Base-by-base conservation (phyloP, 2,888 invertebrate species). In the Rapana venosa region DNA sequence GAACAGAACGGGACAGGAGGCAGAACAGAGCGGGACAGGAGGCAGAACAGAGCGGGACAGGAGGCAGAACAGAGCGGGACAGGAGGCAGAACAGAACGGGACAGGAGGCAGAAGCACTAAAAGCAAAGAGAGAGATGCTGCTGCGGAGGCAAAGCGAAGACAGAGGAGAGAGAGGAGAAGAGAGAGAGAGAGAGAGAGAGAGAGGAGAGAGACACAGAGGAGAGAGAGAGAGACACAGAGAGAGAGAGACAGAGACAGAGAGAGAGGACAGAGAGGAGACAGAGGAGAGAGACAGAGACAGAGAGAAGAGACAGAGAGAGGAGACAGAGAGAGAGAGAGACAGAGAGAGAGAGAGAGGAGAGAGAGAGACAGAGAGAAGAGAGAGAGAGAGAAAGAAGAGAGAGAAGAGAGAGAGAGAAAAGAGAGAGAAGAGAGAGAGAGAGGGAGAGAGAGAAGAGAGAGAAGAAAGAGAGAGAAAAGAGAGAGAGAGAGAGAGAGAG, bases 341-440 rank as follows among this genome's bases (percentile, higher is more conserved):
- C 11, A 61, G 13, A 77, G n/a, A 77, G n/a, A 77, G 13, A 30
- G 13, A 77, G n/a, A 77, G 13, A 30, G 11, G 70, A 36, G 30
- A n/a, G 74, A 36, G 77, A 74, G 66, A 87, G 74, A 61, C 11
- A 17, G 47, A 8, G 26, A 1, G 47, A 47, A 74, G 36, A 8
- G 8, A 8, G 8, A 8, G 4, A 36, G 87, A 87, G 87, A 74
- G 47, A 74, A 36, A 87, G 74, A 81, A 36, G 74, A 26, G 8
- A 87, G 47, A 74, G 32, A 77, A 74, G 70, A 58, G 86, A 86
- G 86, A 86, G 58, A 86, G 58, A 58, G 47, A 87, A 20, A n/a
- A 47, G 47, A 47, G 47, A 47, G 47, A 47, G 22, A 66, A 66
- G 22, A 66, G 22, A 66, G 66, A 66, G 20, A 66, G 66, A 66